phyloP scores from a whole-genome alignment of 2,888 invertebrate species.

The Drosophila colorata region DNA sequence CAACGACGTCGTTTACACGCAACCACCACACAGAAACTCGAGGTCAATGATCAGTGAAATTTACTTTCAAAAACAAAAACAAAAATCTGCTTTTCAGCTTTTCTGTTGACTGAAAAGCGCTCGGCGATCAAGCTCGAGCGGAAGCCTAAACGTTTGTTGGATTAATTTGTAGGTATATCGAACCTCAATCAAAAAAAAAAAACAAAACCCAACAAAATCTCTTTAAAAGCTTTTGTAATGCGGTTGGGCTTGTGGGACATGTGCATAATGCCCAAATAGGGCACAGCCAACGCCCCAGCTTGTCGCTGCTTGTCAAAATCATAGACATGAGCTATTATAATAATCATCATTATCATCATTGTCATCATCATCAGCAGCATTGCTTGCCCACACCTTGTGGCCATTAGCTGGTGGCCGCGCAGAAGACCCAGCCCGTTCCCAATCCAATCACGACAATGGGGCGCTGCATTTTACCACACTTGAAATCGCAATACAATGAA shows the following conservation, averaged over 20 bases:
- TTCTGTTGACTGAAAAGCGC: conserved; percentile 63
- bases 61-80: conserved; percentile 70
- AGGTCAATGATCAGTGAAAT: conserved; percentile 82
- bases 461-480: conserved; percentile 80
- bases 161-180: conserved; percentile 55
- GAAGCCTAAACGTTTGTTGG: conserved; percentile 59
- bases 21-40: conserved; percentile 61
- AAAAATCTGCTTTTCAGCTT: conserved; percentile 63
- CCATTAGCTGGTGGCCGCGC: conserved; percentile 40
- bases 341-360: conserved; percentile 37
- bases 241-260: conserved; percentile 20
- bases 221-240: conserved; percentile 54
- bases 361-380: conserved; percentile 13
- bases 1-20: conserved; percentile 72
- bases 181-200: conserved; percentile 5
- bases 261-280: conserved; percentile 41
- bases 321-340: conserved; percentile 35
- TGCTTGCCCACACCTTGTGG: conserved; percentile 63
- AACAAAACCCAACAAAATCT: conserved; percentile 18
- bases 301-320: conserved; percentile 47
- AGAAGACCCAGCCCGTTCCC: conserved; percentile 38
- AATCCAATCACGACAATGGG: conserved; percentile 55
- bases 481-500: conserved; percentile 81
- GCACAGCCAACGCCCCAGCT: conserved; percentile 54
- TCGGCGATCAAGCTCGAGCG: conserved; percentile 40